Evolutionary conservation across 2,797 vertebrate genomes (phyloP), one percentile per base, ranked within the genome.

Genomic region (Pterois miles): DNA sequence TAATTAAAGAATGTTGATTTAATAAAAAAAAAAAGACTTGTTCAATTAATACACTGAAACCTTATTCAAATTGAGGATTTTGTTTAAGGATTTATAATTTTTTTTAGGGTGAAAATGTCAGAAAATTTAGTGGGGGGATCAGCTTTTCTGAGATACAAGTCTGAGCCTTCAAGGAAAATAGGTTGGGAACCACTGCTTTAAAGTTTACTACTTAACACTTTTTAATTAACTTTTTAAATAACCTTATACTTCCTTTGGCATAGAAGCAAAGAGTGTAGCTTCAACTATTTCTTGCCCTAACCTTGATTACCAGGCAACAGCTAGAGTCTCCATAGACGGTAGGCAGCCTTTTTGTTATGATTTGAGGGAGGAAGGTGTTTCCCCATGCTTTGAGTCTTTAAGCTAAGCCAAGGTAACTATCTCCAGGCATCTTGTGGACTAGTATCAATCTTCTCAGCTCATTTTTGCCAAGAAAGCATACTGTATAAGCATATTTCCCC

Each of bases 401-500:
- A 20, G 43, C 43, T 48, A 20, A 48, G 40, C 18, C 50, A n/a
- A 29, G 4, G 22, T 48, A 43, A 54, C 23, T 33, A 54, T 63
- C 31, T 48, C 58, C 6, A 29, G 18, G 13, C 6, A 18, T 40
- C 9, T 73, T 9, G 0, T 53, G 70, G 11, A 52, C 62, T 69
- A 48, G 13, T 75, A 63, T 64, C 5, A n/a, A 71, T 83, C 31
- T 50, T 64, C 31, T 65, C 54, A 48, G 50, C 29, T 29, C 20
- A n/a, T 36, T 1, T 14, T 31, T 22, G 1, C 5, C 50, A 18
- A 57, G 9, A 52, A 66, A 59, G 23, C 57, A 38, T 38, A n/a
- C n/a, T n/a, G n/a, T n/a, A 52, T 56, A 23, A 11, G 36, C 10
- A 8, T 23, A 76, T 48, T 67, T 71, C 13, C 58, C 29, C 16